Base-by-base conservation (phyloP, 2,888 invertebrate genomes). In the Mechanitis mazaeus region DNA sequence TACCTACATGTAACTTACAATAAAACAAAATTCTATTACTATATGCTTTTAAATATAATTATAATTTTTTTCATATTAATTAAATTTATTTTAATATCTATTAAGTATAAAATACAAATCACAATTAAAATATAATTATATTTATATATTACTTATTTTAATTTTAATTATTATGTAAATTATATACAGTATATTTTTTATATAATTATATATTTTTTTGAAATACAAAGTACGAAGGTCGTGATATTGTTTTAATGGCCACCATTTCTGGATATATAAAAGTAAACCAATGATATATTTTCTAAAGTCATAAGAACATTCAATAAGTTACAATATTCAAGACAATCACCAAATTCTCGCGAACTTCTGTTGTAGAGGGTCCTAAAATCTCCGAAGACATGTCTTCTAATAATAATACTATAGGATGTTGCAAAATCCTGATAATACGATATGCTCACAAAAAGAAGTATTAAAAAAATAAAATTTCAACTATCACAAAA, bases 321-420 rank as follows among this genome's bases (percentile, higher is more conserved):
- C 9, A 6, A 50, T 31, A 31, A 5, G 6, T 42, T 42, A 42
- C 1, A 42, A 9, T 42, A 42, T 9, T 54, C 61, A 42, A 64
- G 56, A 69, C 67, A 72, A 65, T 79, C 82, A 89, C 89, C 85
- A 89, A 83, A 78, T 89, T 88, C 64, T 89, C 89, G 33, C 89
- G 82, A 69, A 89, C 83, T 76, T 85, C 83, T 60, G 69, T 75
- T 55, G 78, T 80, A 60, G 81, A 69, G 70, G 70, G 76, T 58
- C 75, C 66, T 69, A 88, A 67, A 55, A 81, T 72, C 56, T 87
- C 89, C 55, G 86, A 72, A 71, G 83, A 73, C 89, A 89, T 89
- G 73, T 64, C 69, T 61, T 33, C 42, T 11, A 42, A 42, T 9
- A 54, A 55, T 38, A 56, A 33, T 45, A 28, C 4, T 57, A 55